Evolutionary conservation across 2,888 invertebrate species (phyloP).

Genomic region (Lithophane socia): DNA sequence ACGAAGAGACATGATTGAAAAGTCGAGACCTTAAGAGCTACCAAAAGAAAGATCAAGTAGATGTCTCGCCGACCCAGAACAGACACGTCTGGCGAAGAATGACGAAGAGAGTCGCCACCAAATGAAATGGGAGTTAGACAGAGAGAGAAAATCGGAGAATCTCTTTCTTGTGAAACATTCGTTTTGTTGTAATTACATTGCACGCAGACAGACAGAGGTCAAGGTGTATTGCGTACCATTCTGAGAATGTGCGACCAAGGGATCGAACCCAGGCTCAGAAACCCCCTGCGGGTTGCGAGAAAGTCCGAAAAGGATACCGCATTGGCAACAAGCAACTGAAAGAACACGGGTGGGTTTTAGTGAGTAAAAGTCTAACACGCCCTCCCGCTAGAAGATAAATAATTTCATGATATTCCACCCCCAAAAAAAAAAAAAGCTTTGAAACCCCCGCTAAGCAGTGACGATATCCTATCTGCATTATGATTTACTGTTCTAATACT

Average conservation of each 20-base stretch:
- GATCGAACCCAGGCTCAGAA: background rate
- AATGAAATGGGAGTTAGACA: background rate
- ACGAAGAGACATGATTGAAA: background rate
- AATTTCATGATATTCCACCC: too few relatives aligned
- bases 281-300: too few relatives aligned
- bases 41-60: background rate
- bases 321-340: too few relatives aligned
- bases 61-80: too few relatives aligned
- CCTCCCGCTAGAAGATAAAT: too few relatives aligned
- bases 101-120: background rate
- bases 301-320: too few relatives aligned
- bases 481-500: conserved; percentile 27
- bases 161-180: too few relatives aligned
- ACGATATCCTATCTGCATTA: background rate
- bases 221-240: background rate
- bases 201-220: background rate
- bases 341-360: too few relatives aligned
- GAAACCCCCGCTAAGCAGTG: background rate
- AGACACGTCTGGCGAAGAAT: background rate
- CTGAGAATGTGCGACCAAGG: background rate
- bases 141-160: background rate
- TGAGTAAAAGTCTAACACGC: too few relatives aligned
- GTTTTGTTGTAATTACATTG: background rate
- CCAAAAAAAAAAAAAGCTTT: too few relatives aligned
- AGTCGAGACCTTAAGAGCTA: background rate